Conservation (phyloP, 2,797 vertebrate genomes). For the Cryptoprocta ferox region DNA sequence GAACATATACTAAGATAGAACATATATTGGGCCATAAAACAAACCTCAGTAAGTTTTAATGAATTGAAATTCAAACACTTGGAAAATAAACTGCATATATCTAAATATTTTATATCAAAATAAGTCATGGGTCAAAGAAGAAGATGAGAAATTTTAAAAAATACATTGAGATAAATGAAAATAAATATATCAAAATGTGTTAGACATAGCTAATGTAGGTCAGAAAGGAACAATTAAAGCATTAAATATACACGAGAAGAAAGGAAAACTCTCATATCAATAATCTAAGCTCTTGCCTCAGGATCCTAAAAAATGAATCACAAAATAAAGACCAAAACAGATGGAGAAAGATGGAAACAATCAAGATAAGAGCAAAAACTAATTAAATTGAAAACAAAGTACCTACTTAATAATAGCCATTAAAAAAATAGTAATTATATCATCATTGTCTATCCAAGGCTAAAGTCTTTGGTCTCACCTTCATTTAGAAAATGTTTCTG, state of each 20-base stretch:
- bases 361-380: background rate
- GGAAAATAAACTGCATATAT: background rate
- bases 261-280: background rate
- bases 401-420: background rate
- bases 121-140: background rate
- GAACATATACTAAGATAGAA: background rate
- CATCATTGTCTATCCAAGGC: background rate
- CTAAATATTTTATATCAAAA: background rate
- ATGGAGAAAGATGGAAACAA: background rate
- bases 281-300: background rate
- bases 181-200: background rate
- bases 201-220: background rate
- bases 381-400: background rate
- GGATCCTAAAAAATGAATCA: background rate
- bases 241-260: background rate
- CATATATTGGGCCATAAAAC: background rate
- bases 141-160: background rate
- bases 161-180: background rate
- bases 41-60: background rate
- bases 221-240: background rate
- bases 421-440: background rate
- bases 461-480: background rate
- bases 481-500: background rate
- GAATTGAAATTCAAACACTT: constrained; percentile 5
- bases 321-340: background rate